A percentile compares a stretch with the other conserved stretches of the same genome.
Evolutionary conservation across 2,113 vertebrate species (phyloP).

Genomic region (Dasyurus viverrinus): DNA sequence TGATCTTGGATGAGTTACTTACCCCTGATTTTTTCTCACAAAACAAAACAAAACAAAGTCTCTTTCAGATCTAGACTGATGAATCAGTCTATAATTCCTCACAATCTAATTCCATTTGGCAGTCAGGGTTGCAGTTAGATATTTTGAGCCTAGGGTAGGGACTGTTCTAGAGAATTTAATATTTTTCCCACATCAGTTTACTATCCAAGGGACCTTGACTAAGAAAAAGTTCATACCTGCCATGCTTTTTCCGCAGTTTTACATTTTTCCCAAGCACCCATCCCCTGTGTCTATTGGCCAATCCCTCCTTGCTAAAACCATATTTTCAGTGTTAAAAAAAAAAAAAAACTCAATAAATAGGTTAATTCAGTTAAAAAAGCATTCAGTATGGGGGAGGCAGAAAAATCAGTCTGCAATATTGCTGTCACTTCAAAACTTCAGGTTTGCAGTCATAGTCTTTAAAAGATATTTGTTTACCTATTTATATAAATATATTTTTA

Average conservation of each 20-base stretch:
- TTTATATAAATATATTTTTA: not conserved
- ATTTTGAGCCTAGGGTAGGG: not conserved
- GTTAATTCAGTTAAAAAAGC: not conserved
- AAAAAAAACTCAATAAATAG: not conserved
- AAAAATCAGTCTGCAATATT: not conserved
- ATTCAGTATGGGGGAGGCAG: not conserved
- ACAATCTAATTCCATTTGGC: not conserved
- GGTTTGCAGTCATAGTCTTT: conserved; percentile 11
- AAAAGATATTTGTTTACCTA: conserved; percentile 21
- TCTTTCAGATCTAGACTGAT: not conserved
- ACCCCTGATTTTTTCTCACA: not conserved
- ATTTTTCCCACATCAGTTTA: not conserved
- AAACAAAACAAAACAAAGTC: not conserved
- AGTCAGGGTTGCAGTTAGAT: not conserved
- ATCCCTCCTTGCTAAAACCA: not conserved
- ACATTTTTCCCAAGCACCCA: not conserved
- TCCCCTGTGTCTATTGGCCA: not conserved
- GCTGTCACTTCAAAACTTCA: not conserved
- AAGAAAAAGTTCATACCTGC: not conserved
- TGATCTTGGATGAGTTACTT: not conserved
- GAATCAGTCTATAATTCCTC: too few relatives aligned
- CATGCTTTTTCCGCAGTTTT: not conserved
- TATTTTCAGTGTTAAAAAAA: not conserved
- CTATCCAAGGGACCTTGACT: not conserved
- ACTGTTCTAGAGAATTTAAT: not conserved